Conservation (phyloP, 2,797 vertebrate genomes). For the Semaprochilodus insignis region DNA sequence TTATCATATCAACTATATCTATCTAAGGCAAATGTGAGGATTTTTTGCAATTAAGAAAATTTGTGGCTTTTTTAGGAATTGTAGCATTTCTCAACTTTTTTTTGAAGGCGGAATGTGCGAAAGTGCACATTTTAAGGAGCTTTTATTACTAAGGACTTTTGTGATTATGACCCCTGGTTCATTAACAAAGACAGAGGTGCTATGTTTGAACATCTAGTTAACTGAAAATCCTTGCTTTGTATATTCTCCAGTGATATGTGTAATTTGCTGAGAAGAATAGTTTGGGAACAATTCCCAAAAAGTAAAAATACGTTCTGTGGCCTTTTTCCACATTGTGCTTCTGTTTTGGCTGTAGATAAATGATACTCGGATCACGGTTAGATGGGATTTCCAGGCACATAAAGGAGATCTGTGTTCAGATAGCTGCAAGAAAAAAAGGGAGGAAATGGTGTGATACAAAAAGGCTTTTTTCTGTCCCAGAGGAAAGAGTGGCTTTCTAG, state of each 20-base stretch:
- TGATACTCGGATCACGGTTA: not conserved
- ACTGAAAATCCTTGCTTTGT: not conserved
- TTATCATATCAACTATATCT: not conserved
- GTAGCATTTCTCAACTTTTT: too few species aligned
- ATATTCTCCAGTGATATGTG: too few species aligned
- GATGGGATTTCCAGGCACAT: not conserved
- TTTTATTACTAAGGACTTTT: not conserved
- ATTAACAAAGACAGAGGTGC: not conserved
- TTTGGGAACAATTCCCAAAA: too few species aligned
- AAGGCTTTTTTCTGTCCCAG: constrained; percentile 13
- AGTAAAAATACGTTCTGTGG: too few species aligned
- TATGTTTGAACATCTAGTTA: not conserved
- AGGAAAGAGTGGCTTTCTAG: constrained; percentile 23
- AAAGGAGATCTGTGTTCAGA: constrained; percentile 39
- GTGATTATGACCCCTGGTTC: not conserved
- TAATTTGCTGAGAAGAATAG: too few species aligned
- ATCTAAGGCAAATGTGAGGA: not conserved
- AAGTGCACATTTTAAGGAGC: too few species aligned
- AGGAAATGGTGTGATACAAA: constrained; percentile 34
- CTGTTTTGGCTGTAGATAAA: constrained; percentile 10
- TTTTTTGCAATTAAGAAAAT: not conserved
- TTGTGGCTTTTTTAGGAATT: not conserved
- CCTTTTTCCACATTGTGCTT: not conserved
- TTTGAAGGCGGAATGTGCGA: too few species aligned
- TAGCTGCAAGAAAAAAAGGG: constrained; percentile 22